Evolutionary conservation across 2,888 invertebrate species (phyloP), one percentile per base, ranked within the genome.

Genomic region (Lasius fuliginosus): DNA sequence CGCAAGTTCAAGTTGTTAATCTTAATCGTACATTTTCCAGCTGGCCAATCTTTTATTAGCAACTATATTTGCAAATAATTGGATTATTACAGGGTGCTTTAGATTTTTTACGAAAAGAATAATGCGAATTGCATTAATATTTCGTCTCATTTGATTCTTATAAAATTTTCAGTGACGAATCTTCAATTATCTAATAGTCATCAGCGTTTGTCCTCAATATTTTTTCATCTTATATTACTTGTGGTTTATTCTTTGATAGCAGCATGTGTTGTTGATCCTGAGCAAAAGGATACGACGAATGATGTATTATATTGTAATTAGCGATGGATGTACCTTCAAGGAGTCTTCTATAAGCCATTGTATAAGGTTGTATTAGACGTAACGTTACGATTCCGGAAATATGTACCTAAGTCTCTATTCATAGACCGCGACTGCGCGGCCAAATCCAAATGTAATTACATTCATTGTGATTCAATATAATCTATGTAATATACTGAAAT

Each of bases 241-340:
- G 56, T 23, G 46, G 33, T 27, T 76, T 71, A 60, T 36, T 60
- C 27, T 73, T 71, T 9, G n/a, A 67, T 33, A 58, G 33, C 42
- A 46, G 42, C 58, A 67, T 12, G 49, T 40, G 58, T 76, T 58
- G 56, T 62, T 82, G 81, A 30, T 71, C 40, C 46, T 11, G 49
- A 60, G 12, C 15, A 60, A 68, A 82, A 46, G 30, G 9, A 81
- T 71, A 33, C 82, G 84, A 87, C 87, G 64, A 87, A 85, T 94
- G 94, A 85, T 94, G 94, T 94, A 94, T 92, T 68, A 95, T 94
- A 94, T 93, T 95, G 94, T 95, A 95, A 95, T 94, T 95, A 95
- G 91, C 82, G 85, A 87, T 94, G 89, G 87, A 91, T 93, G 93
- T 94, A 92, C 88, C 88, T 89, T 89, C 89, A 89, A 83, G 87